phyloP scores from a whole-genome alignment of 2,888 invertebrate genomes.

The Mechanitis messenoides region DNA sequence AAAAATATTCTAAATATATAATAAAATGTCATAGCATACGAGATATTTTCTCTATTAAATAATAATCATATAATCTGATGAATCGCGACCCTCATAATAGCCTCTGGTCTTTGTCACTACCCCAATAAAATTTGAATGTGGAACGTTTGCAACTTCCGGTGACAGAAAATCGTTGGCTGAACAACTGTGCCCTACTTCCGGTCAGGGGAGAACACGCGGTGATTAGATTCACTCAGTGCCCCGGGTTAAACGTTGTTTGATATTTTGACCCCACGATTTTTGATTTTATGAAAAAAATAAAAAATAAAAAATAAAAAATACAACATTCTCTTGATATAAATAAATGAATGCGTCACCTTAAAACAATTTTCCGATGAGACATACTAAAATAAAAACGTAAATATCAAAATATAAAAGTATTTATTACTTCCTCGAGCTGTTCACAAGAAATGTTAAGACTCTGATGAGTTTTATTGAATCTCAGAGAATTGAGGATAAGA shows the following conservation, averaged over 20 bases:
- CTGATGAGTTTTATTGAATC: too few species aligned
- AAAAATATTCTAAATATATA: neutral
- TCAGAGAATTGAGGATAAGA: too few species aligned
- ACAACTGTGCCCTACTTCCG: conserved; percentile 74
- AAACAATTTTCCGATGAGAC: too few species aligned
- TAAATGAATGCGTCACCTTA: too few species aligned
- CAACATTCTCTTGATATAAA: too few species aligned
- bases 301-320: neutral
- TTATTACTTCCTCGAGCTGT: too few species aligned
- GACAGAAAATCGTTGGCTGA: conserved; percentile 72
- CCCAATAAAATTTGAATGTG: conserved; percentile 73
- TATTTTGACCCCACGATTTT: conserved; percentile 35
- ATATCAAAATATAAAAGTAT: too few species aligned
- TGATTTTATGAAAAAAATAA: neutral
- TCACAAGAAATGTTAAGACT: too few species aligned
- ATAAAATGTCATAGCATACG: conserved; percentile 3
- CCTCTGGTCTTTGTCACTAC: conserved; percentile 51
- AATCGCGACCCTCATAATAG: conserved; percentile 46
- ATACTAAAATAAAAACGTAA: too few species aligned
- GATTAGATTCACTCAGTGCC: conserved; percentile 67
- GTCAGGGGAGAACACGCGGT: conserved; percentile 72
- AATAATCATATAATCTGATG: conserved; percentile 23
- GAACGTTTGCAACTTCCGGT: conserved; percentile 73
- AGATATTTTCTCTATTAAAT: conserved; percentile 1
- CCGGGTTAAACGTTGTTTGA: conserved; percentile 60